phyloP scores from a whole-genome alignment of 2,113 vertebrate genomes.

The Harpagus bidentatus region DNA sequence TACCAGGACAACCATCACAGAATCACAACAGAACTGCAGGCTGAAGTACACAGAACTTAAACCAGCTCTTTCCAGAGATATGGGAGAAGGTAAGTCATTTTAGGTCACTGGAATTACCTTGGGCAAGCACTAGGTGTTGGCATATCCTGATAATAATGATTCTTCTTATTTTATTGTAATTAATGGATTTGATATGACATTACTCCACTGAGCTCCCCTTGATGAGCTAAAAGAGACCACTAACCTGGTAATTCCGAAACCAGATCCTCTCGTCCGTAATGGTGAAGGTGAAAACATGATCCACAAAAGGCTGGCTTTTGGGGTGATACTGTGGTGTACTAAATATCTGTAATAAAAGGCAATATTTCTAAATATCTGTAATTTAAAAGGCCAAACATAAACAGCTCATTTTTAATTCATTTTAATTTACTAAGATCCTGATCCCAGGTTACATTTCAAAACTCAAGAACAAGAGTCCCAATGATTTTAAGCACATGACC shows the following conservation, averaged over 20 bases:
- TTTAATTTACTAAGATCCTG: neutral
- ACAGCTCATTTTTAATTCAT: neutral
- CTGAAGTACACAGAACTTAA: neutral
- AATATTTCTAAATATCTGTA: neutral
- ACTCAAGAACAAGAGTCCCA: neutral
- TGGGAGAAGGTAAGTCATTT: rapidly evolving
- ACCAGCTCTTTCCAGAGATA: neutral
- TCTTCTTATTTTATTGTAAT: neutral
- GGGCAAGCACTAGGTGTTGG: neutral
- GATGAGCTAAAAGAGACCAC: neutral
- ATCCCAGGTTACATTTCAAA: neutral
- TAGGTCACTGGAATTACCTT: neutral
- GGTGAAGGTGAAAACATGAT: conserved; percentile 92
- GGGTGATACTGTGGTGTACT: conserved; percentile 93
- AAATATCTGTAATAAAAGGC: conserved; percentile 80
- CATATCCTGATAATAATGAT: neutral
- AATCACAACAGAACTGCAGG: neutral
- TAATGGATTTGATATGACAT: neutral
- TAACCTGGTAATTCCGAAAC: conserved; percentile 98
- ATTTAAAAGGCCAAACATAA: neutral
- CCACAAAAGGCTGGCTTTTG: conserved; percentile 95
- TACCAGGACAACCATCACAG: neutral
- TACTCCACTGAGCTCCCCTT: neutral
- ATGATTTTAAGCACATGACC: neutral
- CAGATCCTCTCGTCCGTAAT: conserved; percentile 91